Conservation (phyloP, 2,797 vertebrate species). For the Coranthus polyacanthus region DNA sequence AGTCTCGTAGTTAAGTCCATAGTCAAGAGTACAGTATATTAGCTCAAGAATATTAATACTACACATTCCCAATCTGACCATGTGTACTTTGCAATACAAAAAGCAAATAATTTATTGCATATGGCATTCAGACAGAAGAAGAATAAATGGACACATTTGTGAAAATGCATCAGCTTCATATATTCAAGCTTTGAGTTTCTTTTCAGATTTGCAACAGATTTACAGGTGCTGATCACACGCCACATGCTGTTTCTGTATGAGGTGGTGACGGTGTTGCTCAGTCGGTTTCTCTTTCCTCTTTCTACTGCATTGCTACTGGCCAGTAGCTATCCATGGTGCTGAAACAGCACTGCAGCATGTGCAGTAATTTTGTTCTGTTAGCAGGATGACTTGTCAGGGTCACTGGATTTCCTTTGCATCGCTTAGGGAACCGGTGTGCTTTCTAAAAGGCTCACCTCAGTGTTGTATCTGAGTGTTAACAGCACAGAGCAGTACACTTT, state of each 20-base stretch:
- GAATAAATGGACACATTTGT: neutral
- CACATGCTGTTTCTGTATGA: no score
- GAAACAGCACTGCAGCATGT: conserved; percentile 50
- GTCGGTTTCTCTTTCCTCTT: no score
- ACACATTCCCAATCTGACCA: neutral
- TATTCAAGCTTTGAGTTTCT: no score
- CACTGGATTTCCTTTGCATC: conserved; percentile 28
- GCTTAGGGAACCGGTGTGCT: neutral
- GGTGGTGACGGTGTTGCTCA: no score
- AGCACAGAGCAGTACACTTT: neutral
- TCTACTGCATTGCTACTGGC: conserved; percentile 17
- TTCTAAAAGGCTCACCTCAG: conserved; percentile 5
- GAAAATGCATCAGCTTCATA: neutral
- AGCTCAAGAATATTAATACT: neutral
- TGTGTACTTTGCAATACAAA: neutral
- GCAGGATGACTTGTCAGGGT: conserved; percentile 23
- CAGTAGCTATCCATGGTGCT: conserved; percentile 65
- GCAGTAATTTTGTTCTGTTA: conserved; percentile 33
- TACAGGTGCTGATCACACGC: no score
- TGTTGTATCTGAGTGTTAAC: neutral
- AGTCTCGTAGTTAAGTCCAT: no score
- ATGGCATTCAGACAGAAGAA: no score
- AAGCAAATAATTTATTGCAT: neutral
- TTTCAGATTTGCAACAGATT: no score
- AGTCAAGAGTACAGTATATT: neutral